A percentile compares a stretch with the other conserved stretches of the same genome.
Conservation (phyloP, 2,113 vertebrate genomes). For the Sapayoa aenigma region DNA sequence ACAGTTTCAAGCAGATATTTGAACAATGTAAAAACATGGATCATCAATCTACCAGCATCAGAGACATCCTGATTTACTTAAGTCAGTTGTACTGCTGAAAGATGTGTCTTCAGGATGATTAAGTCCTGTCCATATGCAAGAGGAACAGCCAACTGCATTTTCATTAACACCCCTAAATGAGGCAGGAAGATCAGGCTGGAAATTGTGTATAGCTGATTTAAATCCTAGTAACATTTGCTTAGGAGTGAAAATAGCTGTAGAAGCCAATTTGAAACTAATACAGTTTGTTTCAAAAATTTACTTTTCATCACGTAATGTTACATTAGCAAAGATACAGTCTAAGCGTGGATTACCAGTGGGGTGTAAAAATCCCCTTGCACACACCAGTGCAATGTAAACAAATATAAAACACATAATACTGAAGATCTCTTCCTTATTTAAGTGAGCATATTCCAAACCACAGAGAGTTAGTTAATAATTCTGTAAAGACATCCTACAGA, state of each 20-base stretch:
- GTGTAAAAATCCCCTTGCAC: neutral
- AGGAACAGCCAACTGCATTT: neutral
- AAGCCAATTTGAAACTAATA: neutral
- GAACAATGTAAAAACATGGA: neutral
- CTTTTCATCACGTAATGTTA: neutral
- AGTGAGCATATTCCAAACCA: neutral
- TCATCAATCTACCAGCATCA: neutral
- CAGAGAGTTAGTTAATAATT: neutral
- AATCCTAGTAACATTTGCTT: neutral
- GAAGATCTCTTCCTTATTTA: neutral
- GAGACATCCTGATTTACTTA: neutral
- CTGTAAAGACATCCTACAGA: neutral
- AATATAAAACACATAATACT: neutral
- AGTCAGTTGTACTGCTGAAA: neutral
- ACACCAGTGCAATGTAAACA: neutral
- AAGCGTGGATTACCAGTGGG: neutral
- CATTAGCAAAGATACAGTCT: neutral
- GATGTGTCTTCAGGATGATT: neutral
- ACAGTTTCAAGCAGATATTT: neutral
- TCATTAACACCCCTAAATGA: conserved; percentile 2
- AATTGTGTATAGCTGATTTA: neutral
- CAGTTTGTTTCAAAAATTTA: conserved; percentile 2
- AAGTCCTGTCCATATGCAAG: neutral
- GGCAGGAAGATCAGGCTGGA: neutral
- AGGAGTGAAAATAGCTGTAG: neutral